These are phyloP conservation scores for Lamellibrachia satsuma DNA, from an alignment of 2,888 invertebrate genomes.

Conservation along the genomic window DNA sequence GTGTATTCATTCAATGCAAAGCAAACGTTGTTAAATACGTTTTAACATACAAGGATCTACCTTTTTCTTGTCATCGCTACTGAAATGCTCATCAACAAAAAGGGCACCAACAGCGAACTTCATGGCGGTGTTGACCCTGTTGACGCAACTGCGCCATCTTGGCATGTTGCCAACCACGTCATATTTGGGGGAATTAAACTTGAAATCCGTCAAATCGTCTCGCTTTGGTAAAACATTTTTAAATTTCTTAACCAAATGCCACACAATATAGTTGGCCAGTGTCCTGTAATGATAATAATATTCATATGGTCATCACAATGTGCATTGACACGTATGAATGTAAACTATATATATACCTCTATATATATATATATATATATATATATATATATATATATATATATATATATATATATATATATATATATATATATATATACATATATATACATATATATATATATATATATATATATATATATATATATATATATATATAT, in stretches of 20 bases:
- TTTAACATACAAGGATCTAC: constrained; percentile 39
- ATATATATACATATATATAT: no score
- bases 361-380: no score
- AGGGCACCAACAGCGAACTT: constrained; percentile 53
- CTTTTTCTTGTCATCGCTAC: constrained; percentile 46
- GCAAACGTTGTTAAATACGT: no score
- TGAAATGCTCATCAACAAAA: constrained; percentile 52
- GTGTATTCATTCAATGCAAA: no score
- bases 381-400: no score
- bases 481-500: no score
- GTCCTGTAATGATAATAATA: constrained; percentile 40
- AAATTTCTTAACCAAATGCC: constrained; percentile 43
- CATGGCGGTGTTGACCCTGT: constrained; percentile 39
- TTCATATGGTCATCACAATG: no score
- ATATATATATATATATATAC: no score
- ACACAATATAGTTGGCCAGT: constrained; percentile 54
- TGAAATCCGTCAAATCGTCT: constrained; percentile 45
- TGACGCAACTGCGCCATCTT: constrained; percentile 51
- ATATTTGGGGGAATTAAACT: constrained; percentile 43
- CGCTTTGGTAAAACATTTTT: constrained; percentile 45
- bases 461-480: no score
- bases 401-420: no score
- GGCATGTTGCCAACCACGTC: constrained; percentile 45
- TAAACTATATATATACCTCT: no score
- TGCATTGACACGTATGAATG: no score